A percentile compares a stretch with the other conserved stretches of the same genome.
Conservation (phyloP, 2,888 invertebrate species). For the Noctua janthe region DNA sequence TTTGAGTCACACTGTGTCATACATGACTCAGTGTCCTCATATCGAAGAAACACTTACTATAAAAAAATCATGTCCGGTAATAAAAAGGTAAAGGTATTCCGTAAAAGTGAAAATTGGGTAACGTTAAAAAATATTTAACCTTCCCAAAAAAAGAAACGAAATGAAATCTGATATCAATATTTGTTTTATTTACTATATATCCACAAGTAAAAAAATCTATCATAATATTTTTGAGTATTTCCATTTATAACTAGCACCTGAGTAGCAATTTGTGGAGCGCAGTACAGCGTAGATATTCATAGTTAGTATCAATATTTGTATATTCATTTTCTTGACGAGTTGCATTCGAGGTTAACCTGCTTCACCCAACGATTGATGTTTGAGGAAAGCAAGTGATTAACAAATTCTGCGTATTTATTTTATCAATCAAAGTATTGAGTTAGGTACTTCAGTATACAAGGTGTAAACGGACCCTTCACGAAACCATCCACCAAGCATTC, state of each 20-base stretch:
- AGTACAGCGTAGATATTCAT: background rate
- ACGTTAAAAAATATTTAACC: background rate
- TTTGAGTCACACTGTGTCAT: background rate
- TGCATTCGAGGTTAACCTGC: background rate
- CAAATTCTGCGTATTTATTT: background rate
- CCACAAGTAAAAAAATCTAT: background rate
- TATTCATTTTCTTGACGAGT: background rate
- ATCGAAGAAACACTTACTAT: background rate
- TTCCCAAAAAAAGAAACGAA: background rate
- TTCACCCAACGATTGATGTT: background rate
- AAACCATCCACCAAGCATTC: no score
- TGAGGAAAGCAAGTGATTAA: background rate
- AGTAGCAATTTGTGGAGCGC: background rate
- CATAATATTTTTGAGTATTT: background rate
- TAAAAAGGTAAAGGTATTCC: background rate
- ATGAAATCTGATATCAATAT: slow-evolving; percentile 5
- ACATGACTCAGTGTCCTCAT: background rate
- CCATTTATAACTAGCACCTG: background rate
- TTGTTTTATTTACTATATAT: background rate
- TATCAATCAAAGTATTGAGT: background rate
- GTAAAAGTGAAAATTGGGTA: background rate
- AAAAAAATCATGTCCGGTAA: background rate
- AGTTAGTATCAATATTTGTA: background rate
- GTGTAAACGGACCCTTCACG: no score
- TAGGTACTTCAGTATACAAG: background rate